Evolutionary conservation across 2,888 invertebrate genomes (phyloP).

Genomic region (Gasteruption jaculator): DNA sequence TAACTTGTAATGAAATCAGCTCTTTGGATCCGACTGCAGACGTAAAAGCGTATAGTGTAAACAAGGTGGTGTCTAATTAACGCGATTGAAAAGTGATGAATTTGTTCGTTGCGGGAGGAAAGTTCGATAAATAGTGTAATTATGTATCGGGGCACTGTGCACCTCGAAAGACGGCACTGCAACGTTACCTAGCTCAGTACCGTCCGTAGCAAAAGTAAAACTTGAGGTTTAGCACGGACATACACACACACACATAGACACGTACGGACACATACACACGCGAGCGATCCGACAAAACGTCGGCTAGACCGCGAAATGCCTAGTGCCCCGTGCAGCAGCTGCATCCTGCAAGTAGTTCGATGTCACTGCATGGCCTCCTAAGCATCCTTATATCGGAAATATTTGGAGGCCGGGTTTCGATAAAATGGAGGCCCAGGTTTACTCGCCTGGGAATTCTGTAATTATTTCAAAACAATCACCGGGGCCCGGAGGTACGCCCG

Average conservation of each 20-base stretch:
- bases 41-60: too few species aligned
- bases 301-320: constrained; percentile 33
- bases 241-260: constrained; percentile 14
- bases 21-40: too few species aligned
- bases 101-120: too few species aligned
- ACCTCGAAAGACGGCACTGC: too few species aligned
- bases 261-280: constrained; percentile 16
- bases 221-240: constrained; percentile 10
- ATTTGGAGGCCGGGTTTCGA: constrained; percentile 22
- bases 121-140: too few species aligned
- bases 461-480: constrained; percentile 27
- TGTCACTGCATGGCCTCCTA: constrained; percentile 29
- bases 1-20: too few species aligned
- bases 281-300: constrained; percentile 16
- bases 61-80: too few species aligned
- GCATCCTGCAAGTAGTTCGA: constrained; percentile 25
- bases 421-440: constrained; percentile 50
- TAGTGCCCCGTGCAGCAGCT: constrained; percentile 33
- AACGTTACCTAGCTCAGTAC: too few species aligned
- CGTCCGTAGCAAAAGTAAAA: too few species aligned
- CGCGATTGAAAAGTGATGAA: too few species aligned
- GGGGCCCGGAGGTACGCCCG: constrained; percentile 30
- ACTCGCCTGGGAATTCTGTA: constrained; percentile 40
- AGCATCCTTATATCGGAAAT: constrained; percentile 24
- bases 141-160: too few species aligned